Base-by-base conservation (phyloP, 2,888 invertebrate genomes). In the Mythimna lalbum region DNA sequence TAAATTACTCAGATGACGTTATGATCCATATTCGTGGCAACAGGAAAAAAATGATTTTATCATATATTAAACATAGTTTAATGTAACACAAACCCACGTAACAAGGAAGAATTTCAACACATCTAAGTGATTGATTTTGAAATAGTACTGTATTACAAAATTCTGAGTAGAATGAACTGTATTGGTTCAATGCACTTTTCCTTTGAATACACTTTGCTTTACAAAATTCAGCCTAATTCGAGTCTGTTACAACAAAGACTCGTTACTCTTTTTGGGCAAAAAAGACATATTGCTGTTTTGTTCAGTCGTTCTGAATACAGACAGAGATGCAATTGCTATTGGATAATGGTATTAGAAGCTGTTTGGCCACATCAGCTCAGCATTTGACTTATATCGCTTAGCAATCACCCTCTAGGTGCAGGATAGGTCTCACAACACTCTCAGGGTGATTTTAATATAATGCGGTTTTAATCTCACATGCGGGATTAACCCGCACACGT, bases 181-280 rank as follows among this genome's bases (percentile, higher is more conserved):
- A 36, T 47, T 10, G 59, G 36, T 71, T 21, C 72, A 69, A 31
- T 49, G 59, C 27, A 53, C 70, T 47, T 39, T 52, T 21, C 17
- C 9, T 43, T 60, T 53, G 19, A 39, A 43, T 33, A 33, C 14
- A 14, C 2, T 27, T 47, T 70, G 27, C 36, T 47, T n/a, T 33
- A 27, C 19, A 70, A 70, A 36, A 39, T 14, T 57, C 71, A 31
- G 14, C 27, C 19, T 33, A 4, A 55, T 36, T 43, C n/a, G 4
- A 69, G 43, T 17, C 0, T 69, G 55, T 55, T 21, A 19, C 23
- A 31, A 31, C 21, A 64, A 43, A 61, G 1, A 31, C 19, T 33
- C 10, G 39, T 39, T n/a, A 33, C 2, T 49, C 33, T 66, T 63
- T 66, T 27, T 19, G 4, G 12, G 1, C n/a, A 27, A 50, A 64